Conservation (phyloP, 2,888 invertebrate genomes). For the Eudemis profundana region DNA sequence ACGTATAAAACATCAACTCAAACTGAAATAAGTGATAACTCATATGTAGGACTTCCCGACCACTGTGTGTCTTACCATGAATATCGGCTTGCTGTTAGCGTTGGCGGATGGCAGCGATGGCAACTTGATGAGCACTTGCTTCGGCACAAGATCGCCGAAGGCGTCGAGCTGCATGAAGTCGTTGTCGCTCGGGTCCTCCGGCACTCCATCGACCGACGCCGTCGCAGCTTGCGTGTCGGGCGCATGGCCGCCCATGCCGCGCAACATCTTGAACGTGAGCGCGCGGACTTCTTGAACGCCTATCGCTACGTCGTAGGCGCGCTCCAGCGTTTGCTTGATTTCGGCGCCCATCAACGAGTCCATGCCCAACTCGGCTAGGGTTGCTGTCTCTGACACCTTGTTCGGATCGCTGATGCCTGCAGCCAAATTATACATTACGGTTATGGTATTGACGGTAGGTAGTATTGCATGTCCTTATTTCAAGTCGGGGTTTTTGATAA, state of each 20-base stretch:
- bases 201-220: no score
- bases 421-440: no score
- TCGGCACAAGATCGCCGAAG: conserved; percentile 89
- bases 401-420: conserved; percentile 93
- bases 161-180: conserved; percentile 58
- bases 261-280: conserved; percentile 91
- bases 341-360: no score
- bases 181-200: conserved; percentile 49
- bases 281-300: conserved; percentile 96
- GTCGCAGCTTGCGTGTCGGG: no score
- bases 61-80: conserved; percentile 86
- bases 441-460: no score
- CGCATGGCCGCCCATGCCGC: conserved; percentile 81
- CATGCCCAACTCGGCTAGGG: conserved; percentile 97
- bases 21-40: no score
- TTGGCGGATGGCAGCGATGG: conserved; percentile 79
- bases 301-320: conserved; percentile 95
- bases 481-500: no score
- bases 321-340: no score
- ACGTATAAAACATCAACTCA: no score
- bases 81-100: conserved; percentile 82
- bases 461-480: no score
- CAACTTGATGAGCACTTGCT: conserved; percentile 88
- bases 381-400: conserved; percentile 89
- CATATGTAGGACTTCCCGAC: no score